These are phyloP conservation scores for Polydrusus cervinus DNA, from an alignment of 2,888 invertebrate genomes.

Conservation along the genomic window DNA sequence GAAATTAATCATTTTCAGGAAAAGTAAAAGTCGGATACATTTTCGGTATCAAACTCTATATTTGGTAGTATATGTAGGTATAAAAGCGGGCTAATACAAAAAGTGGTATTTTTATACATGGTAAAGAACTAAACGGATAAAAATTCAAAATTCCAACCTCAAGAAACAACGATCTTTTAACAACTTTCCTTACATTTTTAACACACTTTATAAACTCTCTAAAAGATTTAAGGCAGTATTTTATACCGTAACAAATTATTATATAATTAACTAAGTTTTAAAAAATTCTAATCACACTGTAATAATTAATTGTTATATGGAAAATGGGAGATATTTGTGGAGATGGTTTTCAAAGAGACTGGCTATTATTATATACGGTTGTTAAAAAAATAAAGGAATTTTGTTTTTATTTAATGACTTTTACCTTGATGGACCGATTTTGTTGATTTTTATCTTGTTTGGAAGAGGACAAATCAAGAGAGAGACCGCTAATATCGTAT, in stretches of 20 bases:
- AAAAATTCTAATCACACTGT: conserved; percentile 21
- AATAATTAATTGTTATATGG: conserved; percentile 1
- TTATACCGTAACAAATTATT: conserved; percentile 50
- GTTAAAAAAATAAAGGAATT: too few species aligned
- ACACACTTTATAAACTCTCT: conserved; percentile 60
- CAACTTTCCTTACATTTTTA: conserved; percentile 60
- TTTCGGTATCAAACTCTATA: conserved; percentile 59
- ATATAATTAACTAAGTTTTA: conserved; percentile 40
- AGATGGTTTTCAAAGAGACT: too few species aligned
- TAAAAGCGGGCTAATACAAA: conserved; percentile 57
- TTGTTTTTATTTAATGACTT: too few species aligned
- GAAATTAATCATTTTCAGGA: conserved; percentile 16
- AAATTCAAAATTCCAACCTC: conserved; percentile 61
- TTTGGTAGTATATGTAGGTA: conserved; percentile 52
- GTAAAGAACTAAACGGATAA: conserved; percentile 54
- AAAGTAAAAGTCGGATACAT: conserved; percentile 19
- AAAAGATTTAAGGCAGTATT: conserved; percentile 29
- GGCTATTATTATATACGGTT: too few species aligned
- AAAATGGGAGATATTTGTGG: too few species aligned
- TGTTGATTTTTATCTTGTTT: too few species aligned
- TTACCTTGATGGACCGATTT: too few species aligned
- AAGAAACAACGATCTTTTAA: conserved; percentile 54
- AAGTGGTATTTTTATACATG: conserved; percentile 57
- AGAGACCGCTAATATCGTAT: too few species aligned
- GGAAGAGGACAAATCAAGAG: too few species aligned